phyloP scores from a whole-genome alignment of 2,888 invertebrate genomes.

The Galeruca laticollis region DNA sequence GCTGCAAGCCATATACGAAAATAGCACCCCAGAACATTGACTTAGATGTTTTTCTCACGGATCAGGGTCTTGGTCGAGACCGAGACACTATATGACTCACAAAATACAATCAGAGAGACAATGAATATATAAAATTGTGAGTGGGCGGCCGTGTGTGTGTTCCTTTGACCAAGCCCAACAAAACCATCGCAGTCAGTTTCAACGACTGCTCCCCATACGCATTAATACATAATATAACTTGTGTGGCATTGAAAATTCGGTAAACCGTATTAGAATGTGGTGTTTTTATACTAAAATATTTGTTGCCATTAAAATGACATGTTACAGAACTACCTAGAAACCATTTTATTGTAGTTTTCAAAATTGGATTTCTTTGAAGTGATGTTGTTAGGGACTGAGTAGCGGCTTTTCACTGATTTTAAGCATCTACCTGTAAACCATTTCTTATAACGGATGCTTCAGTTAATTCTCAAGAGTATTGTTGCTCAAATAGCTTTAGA shows the following conservation, averaged over 20 bases:
- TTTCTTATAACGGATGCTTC: neutral
- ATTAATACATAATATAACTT: slow-evolving; percentile 11
- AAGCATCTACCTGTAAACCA: neutral
- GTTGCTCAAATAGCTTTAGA: no score
- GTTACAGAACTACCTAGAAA: neutral
- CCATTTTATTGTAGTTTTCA: neutral
- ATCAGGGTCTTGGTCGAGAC: slow-evolving; percentile 36
- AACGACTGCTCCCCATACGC: slow-evolving; percentile 28
- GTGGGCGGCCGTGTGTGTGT: slow-evolving; percentile 49
- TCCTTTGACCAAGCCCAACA: slow-evolving; percentile 50
- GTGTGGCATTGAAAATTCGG: neutral
- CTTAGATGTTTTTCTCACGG: slow-evolving; percentile 32
- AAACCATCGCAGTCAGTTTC: slow-evolving; percentile 47
- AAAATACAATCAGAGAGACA: slow-evolving; percentile 39
- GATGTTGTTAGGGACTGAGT: neutral
- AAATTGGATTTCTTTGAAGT: neutral
- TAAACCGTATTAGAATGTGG: neutral
- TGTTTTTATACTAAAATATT: neutral
- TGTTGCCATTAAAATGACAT: neutral
- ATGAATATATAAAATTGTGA: slow-evolving; percentile 48
- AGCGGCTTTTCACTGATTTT: neutral
- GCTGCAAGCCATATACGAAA: slow-evolving; percentile 14
- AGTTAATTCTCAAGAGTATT: neutral
- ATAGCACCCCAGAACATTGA: slow-evolving; percentile 29
- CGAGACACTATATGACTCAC: slow-evolving; percentile 46